These are phyloP conservation scores for Clarias fuscus DNA, from an alignment of 2,797 vertebrate species.

Conservation along the genomic window DNA sequence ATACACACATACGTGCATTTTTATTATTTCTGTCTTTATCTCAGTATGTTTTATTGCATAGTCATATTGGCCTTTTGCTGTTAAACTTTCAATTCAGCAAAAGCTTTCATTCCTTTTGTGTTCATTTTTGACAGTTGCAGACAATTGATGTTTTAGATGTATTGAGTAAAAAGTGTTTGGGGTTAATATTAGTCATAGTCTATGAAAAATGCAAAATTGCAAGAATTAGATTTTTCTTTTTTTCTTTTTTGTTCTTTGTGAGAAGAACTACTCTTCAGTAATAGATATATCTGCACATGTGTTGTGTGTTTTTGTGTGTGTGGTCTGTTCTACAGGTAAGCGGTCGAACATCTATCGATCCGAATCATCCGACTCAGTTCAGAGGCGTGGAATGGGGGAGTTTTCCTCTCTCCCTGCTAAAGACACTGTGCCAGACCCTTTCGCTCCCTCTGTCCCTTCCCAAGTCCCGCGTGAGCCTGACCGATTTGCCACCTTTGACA, in stretches of 20 bases:
- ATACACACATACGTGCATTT: too few species aligned
- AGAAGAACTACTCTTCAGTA: neutral
- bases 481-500: constrained; percentile 97
- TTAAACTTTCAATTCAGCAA: neutral
- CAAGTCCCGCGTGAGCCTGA: constrained; percentile 85
- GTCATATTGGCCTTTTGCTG: neutral
- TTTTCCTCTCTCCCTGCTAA: constrained; percentile 84
- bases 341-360: constrained; percentile 85
- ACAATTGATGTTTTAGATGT: neutral
- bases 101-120: neutral
- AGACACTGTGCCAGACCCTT: constrained; percentile 88
- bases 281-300: neutral
- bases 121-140: neutral
- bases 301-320: constrained; percentile 35
- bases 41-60: neutral
- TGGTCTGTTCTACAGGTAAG: constrained; percentile 80
- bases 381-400: constrained; percentile 86
- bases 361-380: constrained; percentile 92
- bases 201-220: too few species aligned
- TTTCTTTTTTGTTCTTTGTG: neutral
- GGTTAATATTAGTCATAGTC: neutral
- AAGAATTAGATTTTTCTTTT: neutral
- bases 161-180: neutral
- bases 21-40: too few species aligned
- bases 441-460: constrained; percentile 86